phyloP scores from a whole-genome alignment of 2,113 vertebrate genomes.

The Pagrus major region DNA sequence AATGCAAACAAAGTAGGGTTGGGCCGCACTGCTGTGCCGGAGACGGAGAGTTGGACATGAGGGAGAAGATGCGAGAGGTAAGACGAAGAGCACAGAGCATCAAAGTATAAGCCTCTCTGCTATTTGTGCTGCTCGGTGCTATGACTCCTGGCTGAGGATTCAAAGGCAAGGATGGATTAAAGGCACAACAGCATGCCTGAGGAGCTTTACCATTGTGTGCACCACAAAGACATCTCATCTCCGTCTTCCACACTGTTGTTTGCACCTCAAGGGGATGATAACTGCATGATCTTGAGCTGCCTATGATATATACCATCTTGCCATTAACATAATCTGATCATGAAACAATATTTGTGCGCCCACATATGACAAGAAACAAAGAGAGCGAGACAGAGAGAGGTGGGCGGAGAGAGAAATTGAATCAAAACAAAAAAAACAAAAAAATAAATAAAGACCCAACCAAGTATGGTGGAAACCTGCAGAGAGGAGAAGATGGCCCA shows the following conservation, averaged over 20 bases:
- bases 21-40: background rate
- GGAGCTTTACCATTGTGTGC: conserved; percentile 40
- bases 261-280: conserved; percentile 41
- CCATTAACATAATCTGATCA: conserved; percentile 58
- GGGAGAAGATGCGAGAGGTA: background rate
- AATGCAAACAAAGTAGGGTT: conserved; percentile 53
- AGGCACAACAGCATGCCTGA: conserved; percentile 46
- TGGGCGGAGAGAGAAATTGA: background rate
- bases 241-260: conserved; percentile 42
- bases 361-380: conserved; percentile 12
- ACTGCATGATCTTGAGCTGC: conserved; percentile 26
- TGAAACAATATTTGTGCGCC: conserved; percentile 21
- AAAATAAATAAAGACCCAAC: conserved; percentile 15
- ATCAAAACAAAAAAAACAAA: background rate
- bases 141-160: conserved; percentile 47
- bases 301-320: conserved; percentile 19
- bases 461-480: conserved; percentile 33
- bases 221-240: conserved; percentile 50
- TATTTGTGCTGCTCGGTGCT: background rate
- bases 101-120: conserved; percentile 23
- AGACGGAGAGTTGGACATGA: conserved; percentile 30
- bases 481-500: conserved; percentile 47
- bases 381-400: background rate
- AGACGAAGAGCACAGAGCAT: conserved; percentile 6
- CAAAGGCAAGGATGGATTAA: conserved; percentile 61